Evolutionary conservation across 2,113 vertebrate genomes (phyloP), one percentile per base, ranked within the genome.

Genomic region (Dermatemys mawii): DNA sequence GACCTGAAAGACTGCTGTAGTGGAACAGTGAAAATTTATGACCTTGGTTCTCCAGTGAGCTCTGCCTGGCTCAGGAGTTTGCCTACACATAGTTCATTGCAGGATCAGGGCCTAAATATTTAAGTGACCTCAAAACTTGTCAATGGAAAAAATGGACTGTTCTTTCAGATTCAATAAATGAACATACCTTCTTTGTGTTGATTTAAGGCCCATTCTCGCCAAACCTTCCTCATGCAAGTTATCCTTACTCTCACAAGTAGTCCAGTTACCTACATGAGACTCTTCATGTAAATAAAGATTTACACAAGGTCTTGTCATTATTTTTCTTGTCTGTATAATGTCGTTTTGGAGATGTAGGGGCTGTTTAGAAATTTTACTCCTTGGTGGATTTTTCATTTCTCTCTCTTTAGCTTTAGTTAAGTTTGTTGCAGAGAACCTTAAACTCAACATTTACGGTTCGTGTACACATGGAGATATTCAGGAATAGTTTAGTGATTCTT

Each of bases 341-440:
- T n/a, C 63, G 38, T 19, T 38, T 70, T 70, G 21, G n/a, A 70
- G n/a, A 70, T 70, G n/a, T 70, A 35, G 32, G 35, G 35, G 63
- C 8, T n/a, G 19, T 17, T 38, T 21, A 70, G 63, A 70, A 70
- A 38, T 9, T 70, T n/a, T 38, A 19, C 35, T 19, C 60, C n/a
- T 38, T 38, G n/a, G 1, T 10, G 32, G 5, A 1, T 0, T 16
- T 22, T 38, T 70, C 16, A 19, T 44, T 55, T 53, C 0, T 21
- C 82, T 87, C 67, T 38, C 3, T 54, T 92, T n/a, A 83, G 57
- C 5, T 89, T 87, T 1, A 0, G 67, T 81, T 75, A 53, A 67
- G 29, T 22, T 90, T 73, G 3, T 1, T 46, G 81, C 51, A n/a
- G 32, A 78, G 8, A 22, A 8, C 55, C 55, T 32, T 27, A 57